Evolutionary conservation across 2,797 vertebrate species (phyloP).

Genomic region (Phrynocephalus guinanensis): DNA sequence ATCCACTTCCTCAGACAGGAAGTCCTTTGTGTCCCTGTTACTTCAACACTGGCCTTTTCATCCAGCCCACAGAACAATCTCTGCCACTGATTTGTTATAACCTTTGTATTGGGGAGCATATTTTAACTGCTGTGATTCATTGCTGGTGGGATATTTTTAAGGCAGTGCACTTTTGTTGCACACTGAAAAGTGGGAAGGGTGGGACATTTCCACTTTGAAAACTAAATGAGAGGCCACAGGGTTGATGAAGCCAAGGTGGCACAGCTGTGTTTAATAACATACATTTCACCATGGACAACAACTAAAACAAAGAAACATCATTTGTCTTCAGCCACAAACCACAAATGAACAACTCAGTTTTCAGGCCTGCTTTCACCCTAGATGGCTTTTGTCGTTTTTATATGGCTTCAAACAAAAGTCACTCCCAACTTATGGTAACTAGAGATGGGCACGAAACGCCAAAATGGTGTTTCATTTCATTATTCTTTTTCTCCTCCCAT

Average conservation of each 20-base stretch:
- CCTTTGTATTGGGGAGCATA: constrained; percentile 12
- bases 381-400: not conserved
- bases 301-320: constrained; percentile 9
- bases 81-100: constrained; percentile 11
- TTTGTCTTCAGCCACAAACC: not conserved
- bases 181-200: not conserved
- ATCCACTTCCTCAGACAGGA: not conserved
- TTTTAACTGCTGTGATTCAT: constrained; percentile 38
- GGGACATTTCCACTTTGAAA: constrained; percentile 1
- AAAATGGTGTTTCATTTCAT: too few relatives aligned
- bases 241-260: constrained; percentile 7
- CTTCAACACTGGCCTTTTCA: not conserved
- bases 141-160: constrained; percentile 27
- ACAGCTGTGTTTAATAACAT: constrained; percentile 22
- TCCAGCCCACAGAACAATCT: not conserved
- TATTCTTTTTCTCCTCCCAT: too few relatives aligned
- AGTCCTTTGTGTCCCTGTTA: constrained; percentile 12
- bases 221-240: constrained; percentile 19
- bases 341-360: not conserved
- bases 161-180: constrained; percentile 3
- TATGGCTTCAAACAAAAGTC: not conserved
- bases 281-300: constrained; percentile 2
- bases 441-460: too few relatives aligned
- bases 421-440: too few relatives aligned
- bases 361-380: not conserved